Evolutionary conservation across 2,797 vertebrate genomes (phyloP).

Genomic region (Amphiprion clarkii): DNA sequence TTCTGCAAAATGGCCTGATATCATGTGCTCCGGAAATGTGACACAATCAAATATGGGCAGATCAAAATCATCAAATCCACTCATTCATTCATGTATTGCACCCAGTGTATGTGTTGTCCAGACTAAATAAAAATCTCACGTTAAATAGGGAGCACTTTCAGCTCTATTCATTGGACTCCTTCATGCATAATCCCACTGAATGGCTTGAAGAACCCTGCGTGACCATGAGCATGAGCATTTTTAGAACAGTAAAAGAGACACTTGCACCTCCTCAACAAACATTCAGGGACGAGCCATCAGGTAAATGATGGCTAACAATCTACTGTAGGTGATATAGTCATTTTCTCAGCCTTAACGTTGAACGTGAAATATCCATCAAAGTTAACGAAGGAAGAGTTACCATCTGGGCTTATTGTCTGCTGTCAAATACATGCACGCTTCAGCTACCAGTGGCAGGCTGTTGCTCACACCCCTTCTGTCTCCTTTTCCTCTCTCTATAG

Average conservation of each 20-base stretch:
- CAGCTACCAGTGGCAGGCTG: conserved; percentile 68
- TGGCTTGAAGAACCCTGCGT: conserved; percentile 35
- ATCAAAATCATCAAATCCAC: neutral
- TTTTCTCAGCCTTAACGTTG: conserved; percentile 56
- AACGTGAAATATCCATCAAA: conserved; percentile 80
- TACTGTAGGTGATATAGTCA: conserved; percentile 54
- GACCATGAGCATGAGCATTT: conserved; percentile 20
- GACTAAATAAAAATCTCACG: conserved; percentile 8
- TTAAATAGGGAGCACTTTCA: conserved; percentile 26
- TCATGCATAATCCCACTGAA: conserved; percentile 33
- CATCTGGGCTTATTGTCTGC: conserved; percentile 82
- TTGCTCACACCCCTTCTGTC: conserved; percentile 62
- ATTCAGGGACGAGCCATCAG: conserved; percentile 29
- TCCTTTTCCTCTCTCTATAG: conserved; percentile 38
- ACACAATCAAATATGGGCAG: neutral
- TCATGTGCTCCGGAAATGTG: neutral
- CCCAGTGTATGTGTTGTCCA: neutral
- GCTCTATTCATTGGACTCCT: conserved; percentile 26
- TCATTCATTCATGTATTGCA: conserved; percentile 19
- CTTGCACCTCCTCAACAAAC: conserved; percentile 23
- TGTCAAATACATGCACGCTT: conserved; percentile 77
- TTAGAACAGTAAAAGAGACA: conserved; percentile 40
- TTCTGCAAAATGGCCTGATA: neutral
- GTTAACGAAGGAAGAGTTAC: conserved; percentile 79
- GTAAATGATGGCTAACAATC: conserved; percentile 61